Evolutionary conservation across 2,113 vertebrate genomes (phyloP), one percentile per base, ranked within the genome.

Genomic region (Macrotus californicus): DNA sequence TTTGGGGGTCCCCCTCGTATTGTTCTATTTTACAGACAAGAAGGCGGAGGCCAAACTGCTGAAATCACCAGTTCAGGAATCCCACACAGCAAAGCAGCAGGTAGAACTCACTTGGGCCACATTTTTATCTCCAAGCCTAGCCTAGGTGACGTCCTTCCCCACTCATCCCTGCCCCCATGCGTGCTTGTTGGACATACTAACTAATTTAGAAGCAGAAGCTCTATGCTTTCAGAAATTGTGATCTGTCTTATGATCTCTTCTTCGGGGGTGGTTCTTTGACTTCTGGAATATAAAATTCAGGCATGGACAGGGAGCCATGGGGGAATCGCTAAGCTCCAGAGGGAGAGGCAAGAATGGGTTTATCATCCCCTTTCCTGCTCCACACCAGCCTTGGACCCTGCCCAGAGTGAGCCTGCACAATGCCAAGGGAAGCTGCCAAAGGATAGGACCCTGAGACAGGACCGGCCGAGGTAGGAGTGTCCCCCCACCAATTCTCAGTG

Each of bases 391-490:
- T 15, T 3, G 24, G 31, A 6, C 52, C 31, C 46, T 19, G 41
- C 41, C 34, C 61, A 24, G 56, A 69, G 24, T 15, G 24, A 10
- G 19, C 2, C 1, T 5, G 14, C 22, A 14, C 29, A 36, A 46
- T 24, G 41, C 18, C 6, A 41, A 15, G 5, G 29, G 41, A 14
- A 46, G 29, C 41, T 24, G 59, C 29, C 5, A 19, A 16, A 6
- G 1, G 4, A 61, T 21, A 11, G 50, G 26, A n/a, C 10, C 80
- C 72, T 59, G 73, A 59, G 61, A 64, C 5, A 72, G 64, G 22
- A 13, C 1, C 0, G 5, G 48, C 29, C 1, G 2, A 2, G 7
- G 36, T 22, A 48, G 48, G 6, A 9, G 26, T 2, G 0, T 18
- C 39, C 21, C 84, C 39, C 50, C 54, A 43, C 36, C 24, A 19